Evolutionary conservation across 2,888 invertebrate species (phyloP).

Genomic region (Eilema sororculum): DNA sequence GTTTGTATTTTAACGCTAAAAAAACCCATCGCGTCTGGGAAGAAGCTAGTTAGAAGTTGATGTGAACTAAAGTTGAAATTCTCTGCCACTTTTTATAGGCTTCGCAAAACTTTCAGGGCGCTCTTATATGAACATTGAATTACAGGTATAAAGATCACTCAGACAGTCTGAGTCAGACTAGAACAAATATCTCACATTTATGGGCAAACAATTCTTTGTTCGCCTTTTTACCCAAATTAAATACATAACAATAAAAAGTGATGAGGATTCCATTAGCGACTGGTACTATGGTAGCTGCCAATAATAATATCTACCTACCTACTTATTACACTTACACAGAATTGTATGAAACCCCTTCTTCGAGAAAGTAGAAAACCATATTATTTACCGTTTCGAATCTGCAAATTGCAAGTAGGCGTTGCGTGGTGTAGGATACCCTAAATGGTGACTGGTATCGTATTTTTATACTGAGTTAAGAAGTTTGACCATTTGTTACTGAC

Average conservation of each 20-base stretch:
- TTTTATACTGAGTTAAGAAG: not conserved
- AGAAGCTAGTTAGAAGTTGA: too few species aligned
- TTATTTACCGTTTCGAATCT: not conserved
- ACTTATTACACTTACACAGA: not conserved
- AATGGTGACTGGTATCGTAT: not conserved
- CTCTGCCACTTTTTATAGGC: not conserved
- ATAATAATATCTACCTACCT: not conserved
- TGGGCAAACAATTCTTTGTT: not conserved
- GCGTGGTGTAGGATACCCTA: conserved; percentile 7
- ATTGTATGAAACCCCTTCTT: not conserved
- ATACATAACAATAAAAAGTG: not conserved
- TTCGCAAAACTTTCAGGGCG: not conserved
- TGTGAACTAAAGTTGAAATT: too few species aligned
- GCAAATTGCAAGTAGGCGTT: conserved; percentile 24
- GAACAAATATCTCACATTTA: not conserved
- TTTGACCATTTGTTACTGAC: not conserved
- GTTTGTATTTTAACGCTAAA: not conserved
- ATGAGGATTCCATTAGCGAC: not conserved
- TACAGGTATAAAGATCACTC: not conserved
- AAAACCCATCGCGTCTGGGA: too few species aligned
- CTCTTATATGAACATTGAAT: not conserved
- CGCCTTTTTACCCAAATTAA: not conserved
- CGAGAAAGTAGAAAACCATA: conserved; percentile 1
- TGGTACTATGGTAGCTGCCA: not conserved
- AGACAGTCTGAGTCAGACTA: too few species aligned